Conservation (phyloP, 2,113 vertebrate species). For the Sula dactylatra region DNA sequence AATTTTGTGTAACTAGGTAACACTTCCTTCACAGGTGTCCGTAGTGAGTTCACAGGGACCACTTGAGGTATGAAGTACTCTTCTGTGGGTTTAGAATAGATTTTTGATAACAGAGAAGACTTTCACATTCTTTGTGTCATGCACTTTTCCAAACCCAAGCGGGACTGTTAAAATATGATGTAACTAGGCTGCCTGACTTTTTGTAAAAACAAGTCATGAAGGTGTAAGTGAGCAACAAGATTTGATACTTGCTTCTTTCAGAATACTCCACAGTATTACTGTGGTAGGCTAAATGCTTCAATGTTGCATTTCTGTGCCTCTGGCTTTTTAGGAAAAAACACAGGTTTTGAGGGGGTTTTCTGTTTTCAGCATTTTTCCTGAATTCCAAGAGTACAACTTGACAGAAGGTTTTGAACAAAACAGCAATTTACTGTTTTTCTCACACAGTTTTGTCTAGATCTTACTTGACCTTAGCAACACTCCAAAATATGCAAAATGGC, state of each 20-base stretch:
- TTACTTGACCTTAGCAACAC: neutral
- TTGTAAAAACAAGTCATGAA: neutral
- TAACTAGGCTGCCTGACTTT: neutral
- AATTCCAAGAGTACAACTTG: neutral
- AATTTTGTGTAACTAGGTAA: neutral
- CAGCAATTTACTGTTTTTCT: neutral
- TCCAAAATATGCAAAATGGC: neutral
- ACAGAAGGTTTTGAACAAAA: neutral
- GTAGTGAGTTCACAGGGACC: neutral
- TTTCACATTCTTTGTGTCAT: neutral
- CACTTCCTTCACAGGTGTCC: neutral
- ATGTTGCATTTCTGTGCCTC: neutral
- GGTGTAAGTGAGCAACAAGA: neutral
- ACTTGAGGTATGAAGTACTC: neutral
- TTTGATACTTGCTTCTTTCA: neutral
- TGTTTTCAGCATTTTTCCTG: neutral
- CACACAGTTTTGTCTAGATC: neutral
- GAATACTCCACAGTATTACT: neutral
- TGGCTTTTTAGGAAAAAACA: neutral
- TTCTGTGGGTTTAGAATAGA: neutral
- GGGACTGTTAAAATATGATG: neutral
- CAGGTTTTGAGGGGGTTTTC: neutral
- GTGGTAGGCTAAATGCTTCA: neutral
- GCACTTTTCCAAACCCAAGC: neutral
- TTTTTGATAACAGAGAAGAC: neutral